Base-by-base conservation (phyloP, 2,888 invertebrate species). In the Autographa pulchrina region DNA sequence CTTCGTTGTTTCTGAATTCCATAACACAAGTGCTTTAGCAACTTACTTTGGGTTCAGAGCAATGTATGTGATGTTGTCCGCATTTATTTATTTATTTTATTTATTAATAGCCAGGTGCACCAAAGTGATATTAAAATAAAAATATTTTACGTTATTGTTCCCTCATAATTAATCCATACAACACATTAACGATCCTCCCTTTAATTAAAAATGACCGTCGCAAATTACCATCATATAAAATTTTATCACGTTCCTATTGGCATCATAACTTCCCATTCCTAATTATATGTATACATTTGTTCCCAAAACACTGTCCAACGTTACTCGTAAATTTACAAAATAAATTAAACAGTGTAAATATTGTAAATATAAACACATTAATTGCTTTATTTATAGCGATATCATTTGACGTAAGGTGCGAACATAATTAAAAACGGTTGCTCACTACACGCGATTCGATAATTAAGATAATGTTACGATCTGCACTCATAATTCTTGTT, bases 361-460 rank as follows among this genome's bases (percentile, higher is more conserved):
- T 83, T 59, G 32, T 32, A 31, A 59, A 32, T 59, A 59, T 83
- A 71, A 83, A 81, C 72, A 74, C 54, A 75, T 60, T 64, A 80
- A 78, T 77, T 66, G 72, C 65, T 72, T 11, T 62, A 72, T 80
- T 69, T 75, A 75, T 70, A 25, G 54, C 62, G n/a, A 58, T 69
- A 62, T 52, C 69, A 68, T 56, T 65, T 76, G 69, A 73, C 70
- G 48, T 16, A 25, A 78, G 77, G 85, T 78, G 81, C 61, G 75
- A 80, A 81, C 54, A 52, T 75, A 81, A 77, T 75, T 82, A 82
- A 78, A 78, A 75, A 70, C 70, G 62, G 74, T 80, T 74, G 62
- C 64, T 63, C 58, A 72, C 68, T 65, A 62, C 86, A 86, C 86
- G 86, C 86, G 74, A 86, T 86, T 56, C 65, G 73, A 84, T 83